Base-by-base conservation (phyloP, 2,888 invertebrate species). In the Teinopalpus imperialis region DNA sequence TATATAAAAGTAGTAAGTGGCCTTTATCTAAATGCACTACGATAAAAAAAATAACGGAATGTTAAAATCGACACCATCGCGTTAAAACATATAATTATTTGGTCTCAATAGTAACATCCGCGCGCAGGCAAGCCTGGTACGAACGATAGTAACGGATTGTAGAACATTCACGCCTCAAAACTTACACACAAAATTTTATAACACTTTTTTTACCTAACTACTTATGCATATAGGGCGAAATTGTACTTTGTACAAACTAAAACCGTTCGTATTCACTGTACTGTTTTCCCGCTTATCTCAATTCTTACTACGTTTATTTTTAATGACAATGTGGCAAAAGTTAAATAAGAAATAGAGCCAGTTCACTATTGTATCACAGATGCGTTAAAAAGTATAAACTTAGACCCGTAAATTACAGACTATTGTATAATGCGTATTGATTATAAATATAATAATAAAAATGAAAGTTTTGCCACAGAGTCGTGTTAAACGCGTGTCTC, bases 191-290 rank as follows among this genome's bases (percentile, higher is more conserved):
- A 80, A 73, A 66, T 74, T 73, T 72, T 63, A 66, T 75, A 85
- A 85, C 80, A 75, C 76, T 72, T 70, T n/a, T n/a, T 76, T 85
- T 78, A 82, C 85, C 88, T 89, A 89, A 83, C 89, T 89, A 89
- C 87, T 87, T 88, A 88, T 78, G 81, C 74, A 63, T 77, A 81
- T 89, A 89, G 79, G 85, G 85, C 86, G 80, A 81, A 57, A 81
- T 83, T 87, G 89, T 88, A 89, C 88, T 89, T 88, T 77, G 89
- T 89, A 89, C 89, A 89, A 83, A 85, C 73, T 69, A 72, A 83
- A 83, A 79, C 78, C 77, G 72, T 77, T 66, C 70, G 57, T 65
- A 67, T 70, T 69, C 62, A 72, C 72, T 74, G 76, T 75, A 78
- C 77, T 16, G 2, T 70, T 67, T 53, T 66, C 66, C 64, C 69